Base-by-base conservation (phyloP, 2,888 invertebrate genomes). In the Venustoraphidia nigricollis region DNA sequence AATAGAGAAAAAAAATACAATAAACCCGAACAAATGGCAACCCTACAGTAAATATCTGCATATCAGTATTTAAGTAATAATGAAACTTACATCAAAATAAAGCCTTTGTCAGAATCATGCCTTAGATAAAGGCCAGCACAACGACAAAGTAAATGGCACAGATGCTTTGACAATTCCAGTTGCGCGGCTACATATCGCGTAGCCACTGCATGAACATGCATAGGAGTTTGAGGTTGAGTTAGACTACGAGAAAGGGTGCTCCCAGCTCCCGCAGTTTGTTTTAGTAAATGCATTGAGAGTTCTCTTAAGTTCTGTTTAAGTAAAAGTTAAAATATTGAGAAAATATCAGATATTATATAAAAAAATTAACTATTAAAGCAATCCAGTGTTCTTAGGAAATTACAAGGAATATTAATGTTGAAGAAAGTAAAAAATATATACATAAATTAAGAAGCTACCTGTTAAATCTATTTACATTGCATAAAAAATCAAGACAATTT, bases 101-200 rank as follows among this genome's bases (percentile, higher is more conserved):
- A 89, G 53, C 89, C 89, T 47, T 85, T 75, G 53, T 82, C 77
- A 39, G 78, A 78, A 63, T 83, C 80, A 57, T 79, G 69, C 44
- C 74, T 71, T 0, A 83, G 77, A 61, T 81, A 77, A 45, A 83
- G 71, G 41, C 77, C 79, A 8, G 79, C 76, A 17, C 83, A 79
- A 50, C 78, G 74, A 53, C 82, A 81, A 8, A 83, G 69, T 46
- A 85, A 74, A 55, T 86, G 83, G 61, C 88, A 89, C 1, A 90
- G 71, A 34, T 79, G 76, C 47, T 88, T 73, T 0, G 88, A 79
- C 45, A 83, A 77, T 68, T 90, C 90, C 51, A 88, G 68, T 66
- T 90, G 88, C 10, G 88, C 83, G 38, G 82, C 76, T 2, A 86
- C 85, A 66, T 88, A 85, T 58, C 87, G 79, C 36, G 88, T 85